A percentile compares a stretch with the other conserved stretches of the same genome.
Conservation (phyloP, 2,888 invertebrate species). For the Celastrina argiolus region DNA sequence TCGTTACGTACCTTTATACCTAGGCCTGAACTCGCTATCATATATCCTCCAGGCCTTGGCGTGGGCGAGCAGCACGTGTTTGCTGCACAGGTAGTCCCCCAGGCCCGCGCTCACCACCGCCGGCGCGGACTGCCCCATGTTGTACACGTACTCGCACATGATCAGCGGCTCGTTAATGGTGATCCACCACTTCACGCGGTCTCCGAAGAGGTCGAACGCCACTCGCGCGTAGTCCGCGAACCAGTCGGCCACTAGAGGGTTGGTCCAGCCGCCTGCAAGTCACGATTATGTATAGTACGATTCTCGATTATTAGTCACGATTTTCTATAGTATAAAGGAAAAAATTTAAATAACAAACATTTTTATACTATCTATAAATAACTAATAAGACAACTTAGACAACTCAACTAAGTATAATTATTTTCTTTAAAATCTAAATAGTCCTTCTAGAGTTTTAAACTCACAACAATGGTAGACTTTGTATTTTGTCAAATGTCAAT, state of each 20-base stretch:
- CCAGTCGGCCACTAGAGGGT: slow-evolving; percentile 77
- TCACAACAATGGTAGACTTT: too few relatives aligned
- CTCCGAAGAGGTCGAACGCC: slow-evolving; percentile 74
- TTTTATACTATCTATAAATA: too few relatives aligned
- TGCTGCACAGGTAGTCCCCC: slow-evolving; percentile 74
- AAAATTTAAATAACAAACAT: too few relatives aligned
- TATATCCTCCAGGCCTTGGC: slow-evolving; percentile 80
- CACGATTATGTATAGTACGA: too few relatives aligned
- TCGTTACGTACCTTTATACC: slow-evolving; percentile 32
- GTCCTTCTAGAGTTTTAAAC: too few relatives aligned
- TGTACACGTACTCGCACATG: slow-evolving; percentile 59
- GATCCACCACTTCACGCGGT: slow-evolving; percentile 81
- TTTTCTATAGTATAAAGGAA: too few relatives aligned
- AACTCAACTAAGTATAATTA: too few relatives aligned
- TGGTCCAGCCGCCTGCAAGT: slow-evolving; percentile 80
- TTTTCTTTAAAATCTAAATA: too few relatives aligned
- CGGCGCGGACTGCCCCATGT: slow-evolving; percentile 44
- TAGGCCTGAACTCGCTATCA: slow-evolving; percentile 67
- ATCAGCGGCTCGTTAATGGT: slow-evolving; percentile 83
- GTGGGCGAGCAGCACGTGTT: slow-evolving; percentile 82
- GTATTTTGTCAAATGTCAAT: too few relatives aligned
- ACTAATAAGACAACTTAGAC: too few relatives aligned
- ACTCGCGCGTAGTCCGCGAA: slow-evolving; percentile 80
- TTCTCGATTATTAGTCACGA: too few relatives aligned
- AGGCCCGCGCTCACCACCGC: slow-evolving; percentile 6